These are phyloP conservation scores for Perca schrenkii DNA, from an alignment of 2,113 vertebrate species.

Conservation along the genomic window DNA sequence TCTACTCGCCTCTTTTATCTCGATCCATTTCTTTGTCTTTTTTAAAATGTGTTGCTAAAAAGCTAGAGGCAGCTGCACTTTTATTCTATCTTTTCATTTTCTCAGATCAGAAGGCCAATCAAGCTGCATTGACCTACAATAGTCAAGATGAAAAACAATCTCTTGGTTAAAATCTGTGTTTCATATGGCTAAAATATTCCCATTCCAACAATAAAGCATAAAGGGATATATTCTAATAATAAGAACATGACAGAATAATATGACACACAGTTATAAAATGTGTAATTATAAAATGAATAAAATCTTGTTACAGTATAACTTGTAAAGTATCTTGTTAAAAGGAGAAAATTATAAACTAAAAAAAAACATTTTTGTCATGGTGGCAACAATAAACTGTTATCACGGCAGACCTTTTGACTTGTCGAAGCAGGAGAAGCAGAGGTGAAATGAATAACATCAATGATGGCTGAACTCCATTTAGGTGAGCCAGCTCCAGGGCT, in stretches of 20 bases:
- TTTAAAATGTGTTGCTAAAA: no score
- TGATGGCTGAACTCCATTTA: background rate
- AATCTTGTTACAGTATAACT: background rate
- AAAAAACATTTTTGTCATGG: background rate
- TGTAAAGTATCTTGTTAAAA: background rate
- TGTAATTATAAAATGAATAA: background rate
- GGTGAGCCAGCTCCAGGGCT: background rate
- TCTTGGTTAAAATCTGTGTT: background rate
- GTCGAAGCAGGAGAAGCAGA: background rate
- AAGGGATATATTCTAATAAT: background rate
- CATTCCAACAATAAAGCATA: background rate
- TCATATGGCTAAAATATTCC: background rate
- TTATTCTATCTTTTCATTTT: background rate
- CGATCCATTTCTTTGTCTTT: no score
- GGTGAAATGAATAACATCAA: background rate
- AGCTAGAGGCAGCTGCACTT: background rate
- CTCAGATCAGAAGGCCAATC: background rate
- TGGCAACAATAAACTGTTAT: background rate
- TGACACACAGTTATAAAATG: background rate
- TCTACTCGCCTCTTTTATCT: no score
- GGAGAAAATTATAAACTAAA: background rate
- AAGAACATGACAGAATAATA: background rate
- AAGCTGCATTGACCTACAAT: background rate
- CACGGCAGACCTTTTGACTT: background rate
- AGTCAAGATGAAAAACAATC: background rate